phyloP scores from a whole-genome alignment of 1,140 invertebrate species.

The Halictus rubicundus region DNA sequence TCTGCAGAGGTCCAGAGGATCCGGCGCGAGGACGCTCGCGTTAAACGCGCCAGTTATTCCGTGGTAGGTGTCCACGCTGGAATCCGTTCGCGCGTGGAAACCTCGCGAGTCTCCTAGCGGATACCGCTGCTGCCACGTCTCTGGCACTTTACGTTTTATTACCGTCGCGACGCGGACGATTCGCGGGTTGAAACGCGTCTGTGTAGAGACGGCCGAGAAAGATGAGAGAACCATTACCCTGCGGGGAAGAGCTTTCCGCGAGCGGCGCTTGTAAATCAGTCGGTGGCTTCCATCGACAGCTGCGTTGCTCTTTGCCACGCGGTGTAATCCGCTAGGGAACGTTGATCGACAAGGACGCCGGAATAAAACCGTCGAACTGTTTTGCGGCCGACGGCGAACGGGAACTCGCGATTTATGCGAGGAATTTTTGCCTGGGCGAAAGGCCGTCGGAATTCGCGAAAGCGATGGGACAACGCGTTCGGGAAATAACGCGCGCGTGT shows the following conservation, averaged over 20 bases:
- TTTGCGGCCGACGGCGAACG: too few relatives aligned
- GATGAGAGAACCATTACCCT: constrained; percentile 46
- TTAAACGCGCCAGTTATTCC: constrained; percentile 43
- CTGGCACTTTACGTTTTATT: constrained; percentile 44
- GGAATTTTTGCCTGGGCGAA: too few relatives aligned
- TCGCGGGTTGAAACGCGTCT: constrained; percentile 30
- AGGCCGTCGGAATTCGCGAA: neutral
- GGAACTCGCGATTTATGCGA: neutral
- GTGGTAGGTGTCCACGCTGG: neutral
- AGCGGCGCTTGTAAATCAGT: constrained; percentile 29
- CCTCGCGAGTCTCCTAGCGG: neutral
- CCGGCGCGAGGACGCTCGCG: neutral
- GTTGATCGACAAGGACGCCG: constrained; percentile 1
- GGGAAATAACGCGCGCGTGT: neutral
- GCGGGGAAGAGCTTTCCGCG: constrained; percentile 18
- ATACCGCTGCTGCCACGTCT: constrained; percentile 61
- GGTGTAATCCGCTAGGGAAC: neutral
- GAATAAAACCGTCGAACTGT: constrained; percentile 9
- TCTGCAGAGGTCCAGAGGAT: neutral
- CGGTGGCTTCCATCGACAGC: constrained; percentile 26
- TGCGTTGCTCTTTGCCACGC: constrained; percentile 12
- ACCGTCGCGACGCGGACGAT: constrained; percentile 46
- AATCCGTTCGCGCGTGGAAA: constrained; percentile 29
- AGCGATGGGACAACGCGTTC: neutral
- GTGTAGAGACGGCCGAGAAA: neutral